These are phyloP conservation scores for Diaperis boleti DNA, from an alignment of 2,888 invertebrate species.

Conservation along the genomic window DNA sequence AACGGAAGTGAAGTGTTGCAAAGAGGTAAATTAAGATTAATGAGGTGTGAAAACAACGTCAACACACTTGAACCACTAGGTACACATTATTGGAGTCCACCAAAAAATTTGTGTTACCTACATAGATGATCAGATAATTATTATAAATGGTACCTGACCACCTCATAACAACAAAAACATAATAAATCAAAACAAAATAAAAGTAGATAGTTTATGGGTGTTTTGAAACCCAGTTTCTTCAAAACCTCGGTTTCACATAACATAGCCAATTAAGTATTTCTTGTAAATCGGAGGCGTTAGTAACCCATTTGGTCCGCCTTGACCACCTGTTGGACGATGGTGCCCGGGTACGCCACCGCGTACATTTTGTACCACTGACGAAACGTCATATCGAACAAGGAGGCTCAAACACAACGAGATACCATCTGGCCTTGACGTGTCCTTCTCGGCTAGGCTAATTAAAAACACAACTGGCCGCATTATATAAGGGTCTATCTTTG, in stretches of 20 bases:
- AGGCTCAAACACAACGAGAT: slow-evolving; percentile 11
- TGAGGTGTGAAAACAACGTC: too few species aligned
- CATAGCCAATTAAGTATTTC: not conserved
- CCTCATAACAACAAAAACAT: too few species aligned
- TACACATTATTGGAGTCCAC: too few species aligned
- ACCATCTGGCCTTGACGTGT: slow-evolving; percentile 44
- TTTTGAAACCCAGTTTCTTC: too few species aligned
- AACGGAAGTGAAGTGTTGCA: not conserved
- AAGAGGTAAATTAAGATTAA: too few species aligned
- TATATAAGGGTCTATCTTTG: slow-evolving; percentile 40
- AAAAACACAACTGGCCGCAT: slow-evolving; percentile 45
- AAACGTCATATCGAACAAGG: slow-evolving; percentile 5
- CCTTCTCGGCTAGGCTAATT: slow-evolving; percentile 44
- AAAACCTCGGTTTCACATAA: too few species aligned
- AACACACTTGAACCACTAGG: too few species aligned
- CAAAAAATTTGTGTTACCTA: too few species aligned
- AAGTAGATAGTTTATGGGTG: too few species aligned
- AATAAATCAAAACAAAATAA: too few species aligned
- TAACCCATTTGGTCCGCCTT: not conserved
- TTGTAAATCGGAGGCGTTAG: not conserved
- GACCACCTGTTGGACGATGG: not conserved
- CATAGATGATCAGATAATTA: too few species aligned
- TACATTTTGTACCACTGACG: not conserved
- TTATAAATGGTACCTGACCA: too few species aligned
- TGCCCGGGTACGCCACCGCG: not conserved